phyloP scores from a whole-genome alignment of 2,797 vertebrate species.

The Serranus cabrilla region DNA sequence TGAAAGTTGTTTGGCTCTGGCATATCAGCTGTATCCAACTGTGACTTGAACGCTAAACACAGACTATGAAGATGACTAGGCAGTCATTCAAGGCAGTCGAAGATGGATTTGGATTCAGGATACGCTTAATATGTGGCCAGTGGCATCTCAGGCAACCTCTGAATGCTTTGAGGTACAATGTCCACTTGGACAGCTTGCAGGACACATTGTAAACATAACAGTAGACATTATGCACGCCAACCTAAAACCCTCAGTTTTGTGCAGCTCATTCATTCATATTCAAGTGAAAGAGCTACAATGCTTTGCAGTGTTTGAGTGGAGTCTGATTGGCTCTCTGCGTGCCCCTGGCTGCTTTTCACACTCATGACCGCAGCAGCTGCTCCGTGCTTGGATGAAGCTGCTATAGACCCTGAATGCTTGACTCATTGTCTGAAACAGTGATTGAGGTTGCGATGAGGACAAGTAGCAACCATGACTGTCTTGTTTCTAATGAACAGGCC shows the following conservation, averaged over 20 bases:
- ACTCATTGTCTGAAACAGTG: constrained; percentile 48
- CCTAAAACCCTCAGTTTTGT: constrained; percentile 21
- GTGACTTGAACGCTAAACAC: constrained; percentile 18
- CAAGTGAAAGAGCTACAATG: constrained; percentile 23
- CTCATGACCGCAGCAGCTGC: constrained; percentile 56
- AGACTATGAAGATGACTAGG: not conserved
- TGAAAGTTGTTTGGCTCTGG: constrained; percentile 14
- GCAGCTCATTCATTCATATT: constrained; percentile 13
- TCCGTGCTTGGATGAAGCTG: constrained; percentile 33
- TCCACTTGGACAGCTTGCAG: constrained; percentile 8
- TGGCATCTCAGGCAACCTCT: not conserved
- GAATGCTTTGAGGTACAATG: constrained; percentile 2
- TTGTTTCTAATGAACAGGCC: constrained; percentile 5
- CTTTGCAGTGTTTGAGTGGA: constrained; percentile 24
- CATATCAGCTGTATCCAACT: constrained; percentile 15
- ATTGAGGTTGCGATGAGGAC: constrained; percentile 28
- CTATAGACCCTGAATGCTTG: constrained; percentile 24
- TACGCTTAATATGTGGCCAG: not conserved
- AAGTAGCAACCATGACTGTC: constrained; percentile 19
- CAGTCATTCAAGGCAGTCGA: not conserved
- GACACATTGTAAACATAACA: not conserved
- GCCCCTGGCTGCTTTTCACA: constrained; percentile 45
- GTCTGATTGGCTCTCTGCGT: constrained; percentile 41
- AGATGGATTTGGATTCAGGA: constrained; percentile 1
- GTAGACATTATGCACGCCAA: constrained; percentile 28